Evolutionary conservation across 1,140 invertebrate genomes (phyloP).

Genomic region (Calliopsis andreniformis): DNA sequence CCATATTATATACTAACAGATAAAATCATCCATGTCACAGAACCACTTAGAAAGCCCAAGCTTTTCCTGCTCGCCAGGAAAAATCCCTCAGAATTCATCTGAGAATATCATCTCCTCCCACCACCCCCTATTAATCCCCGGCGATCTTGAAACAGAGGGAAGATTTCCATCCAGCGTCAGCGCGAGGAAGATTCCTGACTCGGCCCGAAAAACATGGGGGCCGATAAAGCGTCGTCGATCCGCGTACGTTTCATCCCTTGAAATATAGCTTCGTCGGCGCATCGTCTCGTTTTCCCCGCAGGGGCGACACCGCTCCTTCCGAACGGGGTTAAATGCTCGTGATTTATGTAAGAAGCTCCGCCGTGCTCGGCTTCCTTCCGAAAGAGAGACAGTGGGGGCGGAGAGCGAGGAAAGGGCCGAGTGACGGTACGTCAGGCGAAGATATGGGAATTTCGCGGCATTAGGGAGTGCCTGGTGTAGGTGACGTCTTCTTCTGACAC

Average conservation of each 20-base stretch:
- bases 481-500: constrained; percentile 33
- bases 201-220: background rate
- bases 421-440: constrained; percentile 36
- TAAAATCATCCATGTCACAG: too few species aligned
- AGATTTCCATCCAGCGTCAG: background rate
- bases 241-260: constrained; percentile 25
- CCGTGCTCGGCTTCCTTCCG: background rate
- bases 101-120: too few species aligned
- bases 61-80: too few species aligned
- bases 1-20: too few species aligned
- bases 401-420: constrained; percentile 2
- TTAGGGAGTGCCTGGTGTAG: constrained; percentile 29
- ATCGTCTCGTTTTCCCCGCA: background rate
- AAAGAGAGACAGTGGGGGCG: constrained; percentile 9
- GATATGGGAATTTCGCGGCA: constrained; percentile 50
- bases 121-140: constrained; percentile 8
- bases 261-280: constrained; percentile 19
- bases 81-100: too few species aligned
- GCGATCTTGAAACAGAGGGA: constrained; percentile 1
- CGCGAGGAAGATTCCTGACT: constrained; percentile 16
- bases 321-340: constrained; percentile 45
- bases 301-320: background rate
- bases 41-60: too few species aligned
- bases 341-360: constrained; percentile 51
- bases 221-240: constrained; percentile 22